Evolutionary conservation across 1,140 invertebrate species (phyloP).

Genomic region (Bombus superbus): DNA sequence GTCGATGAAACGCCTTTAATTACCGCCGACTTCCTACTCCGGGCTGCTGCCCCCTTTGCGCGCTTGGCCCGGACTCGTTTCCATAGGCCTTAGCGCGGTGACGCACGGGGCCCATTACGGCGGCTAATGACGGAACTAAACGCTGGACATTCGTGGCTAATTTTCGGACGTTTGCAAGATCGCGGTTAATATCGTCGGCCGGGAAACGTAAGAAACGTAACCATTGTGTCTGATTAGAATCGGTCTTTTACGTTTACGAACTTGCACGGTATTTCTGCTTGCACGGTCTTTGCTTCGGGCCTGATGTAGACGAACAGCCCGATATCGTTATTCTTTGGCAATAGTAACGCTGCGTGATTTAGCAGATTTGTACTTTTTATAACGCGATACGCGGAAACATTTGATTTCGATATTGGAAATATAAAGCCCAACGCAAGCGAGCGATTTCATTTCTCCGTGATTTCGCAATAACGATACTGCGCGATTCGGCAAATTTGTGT

Average conservation of each 20-base stretch:
- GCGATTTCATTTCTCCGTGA: neutral
- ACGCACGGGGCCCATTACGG: slow-evolving; percentile 10
- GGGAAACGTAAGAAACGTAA: neutral
- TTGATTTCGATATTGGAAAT: neutral
- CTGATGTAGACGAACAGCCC: neutral
- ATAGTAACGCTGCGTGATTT: neutral
- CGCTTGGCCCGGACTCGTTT: neutral
- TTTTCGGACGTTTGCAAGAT: neutral
- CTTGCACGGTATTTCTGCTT: neutral
- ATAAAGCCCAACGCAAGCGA: neutral
- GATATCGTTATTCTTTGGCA: neutral
- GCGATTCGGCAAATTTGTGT: neutral
- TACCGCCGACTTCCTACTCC: slow-evolving; percentile 1
- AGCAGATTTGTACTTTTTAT: neutral
- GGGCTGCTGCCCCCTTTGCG: neutral
- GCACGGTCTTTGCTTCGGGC: no score
- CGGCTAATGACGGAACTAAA: slow-evolving; percentile 12
- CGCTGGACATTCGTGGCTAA: neutral
- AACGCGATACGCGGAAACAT: neutral
- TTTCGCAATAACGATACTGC: neutral
- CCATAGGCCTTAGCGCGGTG: neutral
- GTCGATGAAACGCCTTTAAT: slow-evolving; percentile 26
- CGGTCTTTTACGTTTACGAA: no score
- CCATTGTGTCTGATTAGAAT: neutral
- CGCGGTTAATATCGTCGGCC: neutral